These are phyloP conservation scores for Drosophila nr. perissopoda DNA, from an alignment of 2,888 invertebrate genomes.

Conservation along the genomic window DNA sequence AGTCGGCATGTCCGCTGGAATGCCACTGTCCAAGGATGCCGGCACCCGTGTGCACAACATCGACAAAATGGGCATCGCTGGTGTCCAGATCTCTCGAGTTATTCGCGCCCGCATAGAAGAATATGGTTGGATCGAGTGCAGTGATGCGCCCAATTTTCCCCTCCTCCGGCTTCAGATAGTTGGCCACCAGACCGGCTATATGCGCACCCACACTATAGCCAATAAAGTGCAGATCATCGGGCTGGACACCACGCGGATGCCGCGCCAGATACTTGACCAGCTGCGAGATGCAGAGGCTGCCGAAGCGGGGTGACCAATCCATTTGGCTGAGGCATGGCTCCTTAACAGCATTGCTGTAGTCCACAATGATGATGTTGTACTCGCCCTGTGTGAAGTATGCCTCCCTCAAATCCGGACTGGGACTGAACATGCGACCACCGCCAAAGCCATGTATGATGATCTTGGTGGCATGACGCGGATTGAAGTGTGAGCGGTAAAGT, in stretches of 20 bases:
- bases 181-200: slow-evolving; percentile 93
- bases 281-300: slow-evolving; percentile 91
- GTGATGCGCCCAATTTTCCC: slow-evolving; percentile 94
- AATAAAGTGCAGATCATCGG: slow-evolving; percentile 91
- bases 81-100: slow-evolving; percentile 92
- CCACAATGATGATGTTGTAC: slow-evolving; percentile 95
- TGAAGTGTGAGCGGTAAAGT: slow-evolving; percentile 90
- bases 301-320: slow-evolving; percentile 88
- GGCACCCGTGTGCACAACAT: slow-evolving; percentile 93
- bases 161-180: slow-evolving; percentile 88
- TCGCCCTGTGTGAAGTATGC: slow-evolving; percentile 92
- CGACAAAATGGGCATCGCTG: slow-evolving; percentile 93
- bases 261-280: slow-evolving; percentile 91
- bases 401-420: slow-evolving; percentile 93
- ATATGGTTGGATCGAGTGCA: slow-evolving; percentile 94
- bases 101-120: slow-evolving; percentile 93
- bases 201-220: slow-evolving; percentile 96
- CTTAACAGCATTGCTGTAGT: slow-evolving; percentile 91
- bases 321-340: slow-evolving; percentile 93
- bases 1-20: slow-evolving; percentile 94
- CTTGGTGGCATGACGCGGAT: slow-evolving; percentile 92
- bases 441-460: slow-evolving; percentile 96
- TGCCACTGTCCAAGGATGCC: slow-evolving; percentile 96
- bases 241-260: slow-evolving; percentile 91
- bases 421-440: slow-evolving; percentile 92